A percentile compares a stretch with the other conserved stretches of the same genome.
phyloP scores from a whole-genome alignment of 2,888 invertebrate species.

The Meiosimyza platycephala region DNA sequence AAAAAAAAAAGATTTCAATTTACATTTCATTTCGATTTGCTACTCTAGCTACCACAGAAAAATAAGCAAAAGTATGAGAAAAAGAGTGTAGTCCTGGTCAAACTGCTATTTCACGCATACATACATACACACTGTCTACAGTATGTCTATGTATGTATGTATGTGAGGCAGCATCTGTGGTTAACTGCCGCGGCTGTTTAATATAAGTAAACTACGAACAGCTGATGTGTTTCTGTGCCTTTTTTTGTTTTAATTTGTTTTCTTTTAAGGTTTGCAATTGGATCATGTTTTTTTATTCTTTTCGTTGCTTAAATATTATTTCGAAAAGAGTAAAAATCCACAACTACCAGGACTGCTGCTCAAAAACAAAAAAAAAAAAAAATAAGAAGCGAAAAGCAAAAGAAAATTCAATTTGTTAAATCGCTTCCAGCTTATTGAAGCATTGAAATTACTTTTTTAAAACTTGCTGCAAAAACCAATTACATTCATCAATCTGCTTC shows the following conservation, averaged over 20 bases:
- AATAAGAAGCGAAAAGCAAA: background rate
- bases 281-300: background rate
- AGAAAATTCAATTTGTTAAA: conserved; percentile 28
- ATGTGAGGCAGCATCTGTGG: too few species aligned
- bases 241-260: conserved; percentile 32
- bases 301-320: conserved; percentile 19
- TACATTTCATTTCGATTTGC: too few species aligned
- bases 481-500: conserved; percentile 22
- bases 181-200: background rate
- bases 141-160: too few species aligned
- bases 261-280: conserved; percentile 20
- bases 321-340: background rate
- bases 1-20: too few species aligned
- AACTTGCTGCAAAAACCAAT: conserved; percentile 28
- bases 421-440: conserved; percentile 33
- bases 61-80: too few species aligned
- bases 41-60: too few species aligned
- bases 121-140: too few species aligned
- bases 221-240: conserved; percentile 5
- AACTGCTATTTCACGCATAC: too few species aligned
- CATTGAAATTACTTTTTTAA: conserved; percentile 34
- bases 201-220: background rate
- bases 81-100: too few species aligned
- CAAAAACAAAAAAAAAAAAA: background rate
- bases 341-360: background rate